Evolutionary conservation across 2,113 vertebrate genomes (phyloP).

Genomic region (Saccopteryx bilineata): DNA sequence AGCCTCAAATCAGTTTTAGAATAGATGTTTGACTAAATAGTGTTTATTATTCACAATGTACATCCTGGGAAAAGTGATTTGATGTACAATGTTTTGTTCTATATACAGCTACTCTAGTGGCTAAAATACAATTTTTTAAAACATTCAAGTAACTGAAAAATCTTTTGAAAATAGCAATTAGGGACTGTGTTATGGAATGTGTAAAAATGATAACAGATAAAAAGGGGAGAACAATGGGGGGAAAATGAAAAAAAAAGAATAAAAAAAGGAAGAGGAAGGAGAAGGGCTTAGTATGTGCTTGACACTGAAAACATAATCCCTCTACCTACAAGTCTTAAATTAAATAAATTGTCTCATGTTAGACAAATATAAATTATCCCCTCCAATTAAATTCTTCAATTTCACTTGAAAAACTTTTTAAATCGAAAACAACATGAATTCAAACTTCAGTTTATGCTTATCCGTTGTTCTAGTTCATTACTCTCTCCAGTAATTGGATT

Average conservation of each 20-base stretch:
- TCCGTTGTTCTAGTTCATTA: constrained; percentile 64
- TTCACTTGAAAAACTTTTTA: neutral
- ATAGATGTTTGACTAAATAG: constrained; percentile 8
- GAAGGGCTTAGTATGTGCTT: neutral
- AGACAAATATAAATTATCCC: neutral
- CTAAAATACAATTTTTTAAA: constrained; percentile 1
- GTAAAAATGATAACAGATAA: neutral
- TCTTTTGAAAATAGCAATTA: neutral
- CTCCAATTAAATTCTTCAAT: neutral
- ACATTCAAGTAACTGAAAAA: neutral
- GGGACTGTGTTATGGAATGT: neutral
- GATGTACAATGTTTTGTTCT: neutral
- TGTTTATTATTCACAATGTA: constrained; percentile 12
- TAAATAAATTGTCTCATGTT: neutral
- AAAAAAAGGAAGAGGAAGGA: neutral
- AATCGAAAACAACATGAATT: constrained; percentile 56
- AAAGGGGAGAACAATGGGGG: neutral
- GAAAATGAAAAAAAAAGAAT: neutral
- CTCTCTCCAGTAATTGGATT: constrained; percentile 64
- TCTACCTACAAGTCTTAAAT: neutral
- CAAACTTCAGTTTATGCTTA: constrained; percentile 55
- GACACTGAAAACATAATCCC: neutral
- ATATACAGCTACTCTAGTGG: neutral
- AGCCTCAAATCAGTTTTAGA: constrained; percentile 2
- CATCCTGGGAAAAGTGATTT: neutral